Conservation (phyloP, 2,113 vertebrate species). For the Albula goreensis region DNA sequence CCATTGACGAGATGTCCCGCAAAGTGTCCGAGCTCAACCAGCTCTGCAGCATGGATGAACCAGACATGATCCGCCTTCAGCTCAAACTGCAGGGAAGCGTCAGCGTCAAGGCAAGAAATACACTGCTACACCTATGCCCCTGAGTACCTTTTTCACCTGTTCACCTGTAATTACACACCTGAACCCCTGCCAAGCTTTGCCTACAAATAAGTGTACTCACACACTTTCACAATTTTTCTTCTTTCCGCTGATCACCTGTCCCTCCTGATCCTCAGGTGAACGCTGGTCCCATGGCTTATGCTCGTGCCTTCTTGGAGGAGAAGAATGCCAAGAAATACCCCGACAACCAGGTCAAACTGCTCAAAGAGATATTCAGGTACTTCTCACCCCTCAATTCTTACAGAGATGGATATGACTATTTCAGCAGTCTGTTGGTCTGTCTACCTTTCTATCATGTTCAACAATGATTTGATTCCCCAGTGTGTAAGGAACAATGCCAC, state of each 20-base stretch:
- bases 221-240: background rate
- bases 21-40: constrained; percentile 96
- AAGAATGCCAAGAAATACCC: constrained; percentile 96
- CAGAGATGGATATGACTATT: background rate
- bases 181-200: background rate
- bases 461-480: too few relatives aligned
- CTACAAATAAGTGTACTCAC: background rate
- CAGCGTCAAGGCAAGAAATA: constrained; percentile 80
- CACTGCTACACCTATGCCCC: too few relatives aligned
- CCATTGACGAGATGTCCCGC: constrained; percentile 97
- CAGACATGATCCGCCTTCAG: constrained; percentile 98
- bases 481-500: too few relatives aligned
- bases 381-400: background rate
- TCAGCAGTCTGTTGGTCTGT: background rate
- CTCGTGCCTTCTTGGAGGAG: constrained; percentile 93
- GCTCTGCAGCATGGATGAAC: constrained; percentile 90
- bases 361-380: constrained; percentile 99
- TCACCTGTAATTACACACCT: constrained; percentile 14
- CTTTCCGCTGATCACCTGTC: background rate
- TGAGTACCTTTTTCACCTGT: too few relatives aligned
- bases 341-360: constrained; percentile 95
- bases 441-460: background rate
- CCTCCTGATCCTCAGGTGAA: constrained; percentile 76
- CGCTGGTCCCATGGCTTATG: constrained; percentile 96
- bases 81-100: constrained; percentile 97